These are phyloP conservation scores for Micromesistius poutassou DNA, from an alignment of 2,797 vertebrate genomes.

Conservation along the genomic window DNA sequence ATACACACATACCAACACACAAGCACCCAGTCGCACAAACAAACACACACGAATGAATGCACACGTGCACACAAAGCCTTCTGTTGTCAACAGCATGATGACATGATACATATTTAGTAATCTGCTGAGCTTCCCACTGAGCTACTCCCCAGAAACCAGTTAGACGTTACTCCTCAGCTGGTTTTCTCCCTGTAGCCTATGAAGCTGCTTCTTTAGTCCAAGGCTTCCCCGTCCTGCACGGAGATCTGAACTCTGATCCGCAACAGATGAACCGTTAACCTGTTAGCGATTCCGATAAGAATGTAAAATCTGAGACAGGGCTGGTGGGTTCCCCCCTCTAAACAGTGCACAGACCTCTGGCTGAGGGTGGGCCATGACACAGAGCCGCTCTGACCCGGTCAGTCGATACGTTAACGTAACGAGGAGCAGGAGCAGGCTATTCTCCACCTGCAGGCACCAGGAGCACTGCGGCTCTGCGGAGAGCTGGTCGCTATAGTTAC, in stretches of 20 bases:
- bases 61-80: background rate
- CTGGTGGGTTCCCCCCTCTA: background rate
- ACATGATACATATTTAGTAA: background rate
- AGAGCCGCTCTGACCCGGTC: no score
- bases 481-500: background rate
- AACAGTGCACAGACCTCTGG: background rate
- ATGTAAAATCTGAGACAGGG: background rate
- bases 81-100: background rate
- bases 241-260: background rate
- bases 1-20: background rate
- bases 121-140: background rate
- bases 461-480: background rate
- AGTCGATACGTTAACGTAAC: background rate
- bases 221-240: background rate
- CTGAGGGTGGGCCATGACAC: no score
- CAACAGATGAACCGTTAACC: background rate
- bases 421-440: background rate
- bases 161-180: background rate
- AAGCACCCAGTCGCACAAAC: no score
- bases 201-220: background rate
- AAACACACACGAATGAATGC: no score
- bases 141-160: background rate
- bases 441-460: background rate
- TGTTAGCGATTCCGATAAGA: background rate
- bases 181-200: background rate